Base-by-base conservation (phyloP, 2,797 vertebrate genomes). In the Philypnodon macrostomus region DNA sequence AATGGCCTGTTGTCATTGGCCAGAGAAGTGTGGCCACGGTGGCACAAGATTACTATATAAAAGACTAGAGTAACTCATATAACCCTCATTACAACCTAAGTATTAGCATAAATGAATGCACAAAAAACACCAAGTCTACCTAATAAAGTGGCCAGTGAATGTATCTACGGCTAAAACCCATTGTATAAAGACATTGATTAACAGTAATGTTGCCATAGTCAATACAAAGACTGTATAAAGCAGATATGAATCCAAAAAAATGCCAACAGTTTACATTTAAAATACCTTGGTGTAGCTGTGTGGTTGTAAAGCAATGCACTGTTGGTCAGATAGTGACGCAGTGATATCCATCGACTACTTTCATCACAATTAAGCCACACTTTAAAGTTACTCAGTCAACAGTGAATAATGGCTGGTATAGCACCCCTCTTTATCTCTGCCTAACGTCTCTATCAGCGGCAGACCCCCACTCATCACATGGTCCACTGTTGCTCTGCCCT, bases 381-480 rank as follows among this genome's bases (percentile, higher is more conserved):
- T 47, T 77, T 23, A 79, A 78, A 64, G 62, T 35, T 46, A 34
- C 66, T 66, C 59, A 36, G 39, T 48, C 34, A 61, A 19, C 24
- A 32, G 1, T 13, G 12, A 7, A 24, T 51, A 73, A 32, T 19
- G 49, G 19, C 30, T 40, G 21, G 40, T 44, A n/a, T n/a, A n/a
- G n/a, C 37, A 27, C 37, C 67, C 51, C n/a, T 29, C 21, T 47
- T 77, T 66, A 56, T 79, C 58, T 64, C 40, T 35, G 21, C 21
- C 42, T 58, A 30, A 75, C 49, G 61, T 77, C 64, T 67, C 52
- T 67, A 53, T 77, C 70, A 67, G 48, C 4, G 12, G 42, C 49
- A n/a, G n/a, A n/a, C 27, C 47, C 18, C 27, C 50, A 69, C 65
- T 73, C 52, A 55, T 73, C 56, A 21, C 60, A 58, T 39, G 7